Evolutionary conservation across 2,888 invertebrate genomes (phyloP).

Genomic region (Hyles lineata): DNA sequence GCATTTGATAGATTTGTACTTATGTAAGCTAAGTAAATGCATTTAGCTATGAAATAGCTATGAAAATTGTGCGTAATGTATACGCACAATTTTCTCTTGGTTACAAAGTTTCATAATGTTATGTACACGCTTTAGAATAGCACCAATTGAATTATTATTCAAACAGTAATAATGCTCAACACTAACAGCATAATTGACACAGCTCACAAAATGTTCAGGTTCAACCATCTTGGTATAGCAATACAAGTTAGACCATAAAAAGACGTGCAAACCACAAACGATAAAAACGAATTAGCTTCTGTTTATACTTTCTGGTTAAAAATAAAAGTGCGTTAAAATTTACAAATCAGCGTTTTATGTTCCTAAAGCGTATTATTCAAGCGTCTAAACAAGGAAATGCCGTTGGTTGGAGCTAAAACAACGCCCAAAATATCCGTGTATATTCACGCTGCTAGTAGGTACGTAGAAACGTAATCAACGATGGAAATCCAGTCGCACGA

Average conservation of each 20-base stretch:
- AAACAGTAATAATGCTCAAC: too few relatives aligned
- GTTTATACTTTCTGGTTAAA: constrained; percentile 22
- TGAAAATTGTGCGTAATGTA: too few relatives aligned
- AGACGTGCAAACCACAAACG: not conserved
- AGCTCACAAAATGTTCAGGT: too few relatives aligned
- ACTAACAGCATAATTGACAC: too few relatives aligned
- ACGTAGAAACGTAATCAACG: constrained; percentile 48
- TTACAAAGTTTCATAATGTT: too few relatives aligned
- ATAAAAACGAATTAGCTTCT: not conserved
- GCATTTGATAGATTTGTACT: too few relatives aligned
- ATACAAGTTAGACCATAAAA: too few relatives aligned
- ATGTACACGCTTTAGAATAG: too few relatives aligned
- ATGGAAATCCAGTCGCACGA: constrained; percentile 36
- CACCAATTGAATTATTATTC: too few relatives aligned
- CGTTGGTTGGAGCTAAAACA: constrained; percentile 58
- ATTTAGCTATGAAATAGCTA: not conserved
- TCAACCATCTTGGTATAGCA: not conserved
- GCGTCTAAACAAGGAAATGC: constrained; percentile 70
- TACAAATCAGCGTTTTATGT: constrained; percentile 50
- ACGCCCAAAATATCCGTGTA: constrained; percentile 65
- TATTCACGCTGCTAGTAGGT: constrained; percentile 39
- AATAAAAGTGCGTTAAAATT: constrained; percentile 16
- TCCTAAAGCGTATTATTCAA: constrained; percentile 48
- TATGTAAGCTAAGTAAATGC: not conserved
- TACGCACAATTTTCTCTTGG: too few relatives aligned